Conservation (phyloP, 2,113 vertebrate species). For the Gymnobelideus leadbeateri region DNA sequence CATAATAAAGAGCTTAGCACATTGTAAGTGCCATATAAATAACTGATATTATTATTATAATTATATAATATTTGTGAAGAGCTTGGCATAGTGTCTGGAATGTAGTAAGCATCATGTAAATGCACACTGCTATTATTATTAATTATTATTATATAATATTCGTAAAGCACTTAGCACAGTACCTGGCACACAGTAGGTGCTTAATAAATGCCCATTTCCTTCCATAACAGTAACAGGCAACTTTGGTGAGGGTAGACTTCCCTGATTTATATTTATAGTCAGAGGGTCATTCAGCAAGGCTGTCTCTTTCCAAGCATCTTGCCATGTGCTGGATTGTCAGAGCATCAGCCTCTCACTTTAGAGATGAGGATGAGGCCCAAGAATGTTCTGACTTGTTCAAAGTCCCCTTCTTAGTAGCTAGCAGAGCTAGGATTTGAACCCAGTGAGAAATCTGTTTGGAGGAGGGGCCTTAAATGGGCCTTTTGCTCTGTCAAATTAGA, state of each 20-base stretch:
- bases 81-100: neutral
- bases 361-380: neutral
- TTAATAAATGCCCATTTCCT: neutral
- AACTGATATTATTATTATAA: no score
- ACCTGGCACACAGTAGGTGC: neutral
- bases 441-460: neutral
- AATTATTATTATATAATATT: neutral
- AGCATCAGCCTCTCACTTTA: neutral
- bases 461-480: neutral
- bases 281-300: neutral
- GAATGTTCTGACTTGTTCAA: neutral
- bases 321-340: neutral
- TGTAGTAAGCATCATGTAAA: neutral
- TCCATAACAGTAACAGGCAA: neutral
- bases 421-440: neutral
- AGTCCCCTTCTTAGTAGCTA: neutral
- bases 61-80: no score
- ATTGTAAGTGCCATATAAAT: neutral
- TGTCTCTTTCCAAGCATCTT: neutral
- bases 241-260: neutral
- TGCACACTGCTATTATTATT: neutral
- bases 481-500: neutral
- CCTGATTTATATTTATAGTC: neutral
- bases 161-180: neutral
- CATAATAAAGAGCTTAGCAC: neutral